phyloP scores from a whole-genome alignment of 37 sponge, comb jelly and placozoan species.

The Lycopodina hypogea region DNA sequence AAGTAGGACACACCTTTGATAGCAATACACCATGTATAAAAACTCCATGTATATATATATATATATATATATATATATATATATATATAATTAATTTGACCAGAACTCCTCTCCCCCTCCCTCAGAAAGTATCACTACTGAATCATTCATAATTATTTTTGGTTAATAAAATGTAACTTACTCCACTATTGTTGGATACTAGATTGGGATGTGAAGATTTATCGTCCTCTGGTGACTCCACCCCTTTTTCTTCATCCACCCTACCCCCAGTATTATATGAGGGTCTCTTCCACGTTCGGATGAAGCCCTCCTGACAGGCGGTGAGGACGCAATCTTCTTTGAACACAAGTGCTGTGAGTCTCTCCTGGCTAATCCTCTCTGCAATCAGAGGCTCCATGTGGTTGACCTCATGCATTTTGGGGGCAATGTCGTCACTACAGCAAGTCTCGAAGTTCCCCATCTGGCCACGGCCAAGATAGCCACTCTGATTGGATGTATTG shows the following conservation, averaged over 20 bases:
- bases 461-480: not conserved
- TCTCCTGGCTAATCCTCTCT: constrained; percentile 70
- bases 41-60: too few relatives aligned
- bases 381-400: constrained; percentile 80
- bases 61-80: too few relatives aligned
- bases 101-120: too few relatives aligned
- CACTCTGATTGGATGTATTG: not conserved
- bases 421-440: constrained; percentile 67
- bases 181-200: not conserved
- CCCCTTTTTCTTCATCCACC: not conserved
- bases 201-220: not conserved
- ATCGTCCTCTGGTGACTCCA: not conserved
- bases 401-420: constrained; percentile 76
- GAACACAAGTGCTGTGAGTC: constrained; percentile 80
- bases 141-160: too few relatives aligned
- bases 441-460: constrained; percentile 46
- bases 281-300: constrained; percentile 65
- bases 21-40: too few relatives aligned
- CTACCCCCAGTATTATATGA: too few relatives aligned
- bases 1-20: too few relatives aligned
- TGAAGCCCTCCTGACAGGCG: constrained; percentile 71
- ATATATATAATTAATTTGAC: too few relatives aligned
- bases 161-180: too few relatives aligned
- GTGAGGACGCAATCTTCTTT: constrained; percentile 68
- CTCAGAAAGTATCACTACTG: too few relatives aligned